phyloP scores from a whole-genome alignment of 2,888 invertebrate genomes.

The Drosophila sordidapex region DNA sequence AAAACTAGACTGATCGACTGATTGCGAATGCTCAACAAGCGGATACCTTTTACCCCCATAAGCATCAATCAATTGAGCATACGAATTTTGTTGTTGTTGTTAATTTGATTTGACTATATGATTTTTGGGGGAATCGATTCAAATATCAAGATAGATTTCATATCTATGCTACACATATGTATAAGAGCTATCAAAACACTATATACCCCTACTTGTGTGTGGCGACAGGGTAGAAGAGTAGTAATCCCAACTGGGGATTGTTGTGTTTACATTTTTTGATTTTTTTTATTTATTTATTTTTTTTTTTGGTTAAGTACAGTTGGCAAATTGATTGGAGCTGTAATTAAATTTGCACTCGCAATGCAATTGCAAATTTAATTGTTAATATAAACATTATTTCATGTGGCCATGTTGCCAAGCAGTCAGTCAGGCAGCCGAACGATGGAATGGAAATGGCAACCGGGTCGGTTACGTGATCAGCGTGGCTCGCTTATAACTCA shows the following conservation, averaged over 20 bases:
- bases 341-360: slow-evolving; percentile 60
- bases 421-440: not conserved
- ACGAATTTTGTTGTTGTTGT: not conserved
- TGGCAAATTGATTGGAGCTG: slow-evolving; percentile 51
- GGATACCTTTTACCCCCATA: not conserved
- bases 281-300: not conserved
- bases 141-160: not conserved
- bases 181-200: not conserved
- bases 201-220: not conserved
- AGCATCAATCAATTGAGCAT: not conserved
- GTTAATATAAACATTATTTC: slow-evolving; percentile 64
- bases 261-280: slow-evolving; percentile 6
- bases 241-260: slow-evolving; percentile 13
- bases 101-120: not conserved
- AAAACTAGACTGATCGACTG: not conserved
- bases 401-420: slow-evolving; percentile 19
- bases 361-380: slow-evolving; percentile 56
- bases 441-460: slow-evolving; percentile 8
- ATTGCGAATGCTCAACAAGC: not conserved
- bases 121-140: not conserved
- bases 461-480: slow-evolving; percentile 69
- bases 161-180: not conserved
- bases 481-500: slow-evolving; percentile 70
- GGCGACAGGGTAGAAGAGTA: slow-evolving; percentile 5
- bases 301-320: slow-evolving; percentile 18